These are phyloP conservation scores for Colinus virginianus DNA, from an alignment of 2,113 vertebrate genomes.

Conservation along the genomic window DNA sequence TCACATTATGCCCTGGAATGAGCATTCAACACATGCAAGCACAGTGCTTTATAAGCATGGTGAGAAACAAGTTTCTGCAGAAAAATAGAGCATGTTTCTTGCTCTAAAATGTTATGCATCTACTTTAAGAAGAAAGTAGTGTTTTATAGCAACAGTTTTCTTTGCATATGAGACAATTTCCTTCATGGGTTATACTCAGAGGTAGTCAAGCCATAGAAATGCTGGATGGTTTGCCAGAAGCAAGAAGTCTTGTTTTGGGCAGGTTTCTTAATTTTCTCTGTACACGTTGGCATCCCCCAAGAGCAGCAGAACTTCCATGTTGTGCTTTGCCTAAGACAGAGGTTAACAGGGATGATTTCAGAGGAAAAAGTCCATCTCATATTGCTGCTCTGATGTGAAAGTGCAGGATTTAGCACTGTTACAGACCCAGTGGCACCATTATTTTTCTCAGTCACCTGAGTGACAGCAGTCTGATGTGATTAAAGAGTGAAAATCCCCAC, in stretches of 20 bases:
- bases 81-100: background rate
- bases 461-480: background rate
- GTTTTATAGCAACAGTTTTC: background rate
- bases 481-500: background rate
- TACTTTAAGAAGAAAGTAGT: background rate
- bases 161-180: background rate
- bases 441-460: background rate
- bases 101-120: background rate
- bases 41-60: accelerated
- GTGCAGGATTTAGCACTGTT: background rate
- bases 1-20: background rate
- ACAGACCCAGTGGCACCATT: background rate
- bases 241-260: background rate
- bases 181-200: background rate
- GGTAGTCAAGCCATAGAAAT: background rate
- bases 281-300: background rate
- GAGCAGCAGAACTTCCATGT: accelerated
- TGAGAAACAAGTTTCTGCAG: background rate
- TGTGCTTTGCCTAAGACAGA: background rate
- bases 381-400: background rate
- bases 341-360: no score
- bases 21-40: background rate
- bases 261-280: background rate
- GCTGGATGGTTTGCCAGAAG: background rate
- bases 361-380: no score